Conservation (phyloP, 2,888 invertebrate genomes). For the Gibbula magus region DNA sequence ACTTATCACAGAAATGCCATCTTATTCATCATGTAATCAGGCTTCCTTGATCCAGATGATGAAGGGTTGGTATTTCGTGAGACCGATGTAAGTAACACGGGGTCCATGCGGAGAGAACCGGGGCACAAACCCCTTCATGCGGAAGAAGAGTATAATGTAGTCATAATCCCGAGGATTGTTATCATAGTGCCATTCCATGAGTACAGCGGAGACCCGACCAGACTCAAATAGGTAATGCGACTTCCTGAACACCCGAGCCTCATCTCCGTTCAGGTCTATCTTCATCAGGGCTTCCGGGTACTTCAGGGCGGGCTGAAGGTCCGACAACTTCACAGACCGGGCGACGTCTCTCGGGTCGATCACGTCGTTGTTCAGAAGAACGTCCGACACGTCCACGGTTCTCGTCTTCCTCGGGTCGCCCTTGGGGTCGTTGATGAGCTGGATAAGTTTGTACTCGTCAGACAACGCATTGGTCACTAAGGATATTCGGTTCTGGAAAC, state of each 20-base stretch:
- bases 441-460: constrained; percentile 30
- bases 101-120: background rate
- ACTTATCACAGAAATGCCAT: too few species aligned
- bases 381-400: background rate
- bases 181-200: constrained; percentile 44
- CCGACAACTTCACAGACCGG: constrained; percentile 38
- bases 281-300: constrained; percentile 42
- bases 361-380: background rate
- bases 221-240: constrained; percentile 36
- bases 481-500: constrained; percentile 30
- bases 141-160: background rate
- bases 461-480: constrained; percentile 42
- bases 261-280: constrained; percentile 42
- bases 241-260: constrained; percentile 25
- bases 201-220: constrained; percentile 39
- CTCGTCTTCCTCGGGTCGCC: constrained; percentile 11
- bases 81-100: background rate
- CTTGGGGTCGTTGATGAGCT: background rate
- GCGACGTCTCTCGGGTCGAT: constrained; percentile 23
- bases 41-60: constrained; percentile 18
- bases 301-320: constrained; percentile 29
- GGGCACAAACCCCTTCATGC: constrained; percentile 2
- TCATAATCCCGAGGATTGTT: background rate
- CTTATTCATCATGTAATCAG: background rate
- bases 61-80: background rate